Conservation (phyloP, 2,797 vertebrate species). For the Setipinna tenuifilis region DNA sequence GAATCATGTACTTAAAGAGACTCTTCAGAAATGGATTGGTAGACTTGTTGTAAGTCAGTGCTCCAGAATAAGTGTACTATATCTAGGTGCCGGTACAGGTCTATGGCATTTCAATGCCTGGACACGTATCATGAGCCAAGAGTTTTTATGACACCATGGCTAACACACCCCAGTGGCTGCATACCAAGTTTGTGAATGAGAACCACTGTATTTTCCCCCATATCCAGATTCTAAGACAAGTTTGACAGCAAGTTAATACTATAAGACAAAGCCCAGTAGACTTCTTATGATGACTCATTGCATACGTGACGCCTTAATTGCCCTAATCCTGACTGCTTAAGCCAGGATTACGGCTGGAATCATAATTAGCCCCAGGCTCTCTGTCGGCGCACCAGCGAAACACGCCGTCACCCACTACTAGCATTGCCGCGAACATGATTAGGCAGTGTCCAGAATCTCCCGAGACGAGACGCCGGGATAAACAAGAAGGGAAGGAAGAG, state of each 20-base stretch:
- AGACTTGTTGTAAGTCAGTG: not conserved
- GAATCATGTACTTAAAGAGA: not conserved
- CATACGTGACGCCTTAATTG: conserved; percentile 74
- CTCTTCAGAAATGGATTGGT: not conserved
- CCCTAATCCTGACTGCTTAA: conserved; percentile 58
- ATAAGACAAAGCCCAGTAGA: not conserved
- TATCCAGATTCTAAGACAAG: not conserved
- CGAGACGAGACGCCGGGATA: not conserved
- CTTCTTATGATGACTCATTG: not conserved
- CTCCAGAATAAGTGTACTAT: not conserved
- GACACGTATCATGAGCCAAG: not conserved
- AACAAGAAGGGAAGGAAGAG: conserved; percentile 43
- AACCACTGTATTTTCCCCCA: not conserved
- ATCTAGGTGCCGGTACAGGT: not conserved
- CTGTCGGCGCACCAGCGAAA: not conserved
- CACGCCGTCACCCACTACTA: not conserved
- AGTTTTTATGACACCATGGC: not conserved
- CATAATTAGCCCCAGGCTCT: not conserved
- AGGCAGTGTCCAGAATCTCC: not conserved
- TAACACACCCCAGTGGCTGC: not conserved
- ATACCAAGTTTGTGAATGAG: not conserved
- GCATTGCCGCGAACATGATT: not conserved
- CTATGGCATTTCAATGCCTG: not conserved
- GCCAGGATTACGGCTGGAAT: not conserved
- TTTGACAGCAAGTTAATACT: not conserved